A percentile compares a stretch with the other conserved stretches of the same genome.
These are phyloP conservation scores for Plectropomus leopardus DNA, from an alignment of 2,113 vertebrate genomes.

Conservation along the genomic window DNA sequence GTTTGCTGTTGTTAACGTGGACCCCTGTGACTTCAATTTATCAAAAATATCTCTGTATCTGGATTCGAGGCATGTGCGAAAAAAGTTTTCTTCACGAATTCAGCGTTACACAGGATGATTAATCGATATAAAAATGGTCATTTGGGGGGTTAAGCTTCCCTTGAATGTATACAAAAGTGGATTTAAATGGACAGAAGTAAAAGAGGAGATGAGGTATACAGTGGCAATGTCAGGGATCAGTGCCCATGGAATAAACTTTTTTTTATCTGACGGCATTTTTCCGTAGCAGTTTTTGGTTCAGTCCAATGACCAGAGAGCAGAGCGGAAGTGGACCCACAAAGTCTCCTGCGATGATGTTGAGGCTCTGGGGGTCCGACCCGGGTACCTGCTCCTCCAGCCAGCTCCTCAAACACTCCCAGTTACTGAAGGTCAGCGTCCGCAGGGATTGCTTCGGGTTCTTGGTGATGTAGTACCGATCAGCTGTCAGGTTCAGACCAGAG, in stretches of 20 bases:
- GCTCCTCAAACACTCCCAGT: constrained; percentile 80
- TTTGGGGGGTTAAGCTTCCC: no score
- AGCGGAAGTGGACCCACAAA: constrained; percentile 87
- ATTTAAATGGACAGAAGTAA: background rate
- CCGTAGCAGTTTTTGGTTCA: constrained; percentile 86
- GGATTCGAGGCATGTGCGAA: no score
- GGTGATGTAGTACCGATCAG: constrained; percentile 83
- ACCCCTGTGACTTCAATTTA: no score
- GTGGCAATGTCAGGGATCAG: background rate
- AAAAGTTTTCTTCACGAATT: no score
- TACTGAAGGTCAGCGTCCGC: constrained; percentile 82
- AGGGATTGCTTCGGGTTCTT: constrained; percentile 84
- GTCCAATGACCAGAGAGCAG: constrained; percentile 86
- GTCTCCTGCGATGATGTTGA: constrained; percentile 94
- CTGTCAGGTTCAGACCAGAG: constrained; percentile 91
- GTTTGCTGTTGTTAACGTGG: no score
- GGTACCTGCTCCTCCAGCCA: constrained; percentile 90
- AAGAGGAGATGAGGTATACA: background rate
- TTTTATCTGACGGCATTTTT: constrained; percentile 1
- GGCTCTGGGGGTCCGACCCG: constrained; percentile 78
- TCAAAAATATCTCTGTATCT: no score
- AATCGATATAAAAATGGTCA: no score
- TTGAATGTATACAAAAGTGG: background rate
- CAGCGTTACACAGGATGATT: no score
- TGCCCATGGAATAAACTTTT: background rate